These are phyloP conservation scores for Tillus elongatus DNA, from an alignment of 2,888 invertebrate genomes.

Conservation along the genomic window DNA sequence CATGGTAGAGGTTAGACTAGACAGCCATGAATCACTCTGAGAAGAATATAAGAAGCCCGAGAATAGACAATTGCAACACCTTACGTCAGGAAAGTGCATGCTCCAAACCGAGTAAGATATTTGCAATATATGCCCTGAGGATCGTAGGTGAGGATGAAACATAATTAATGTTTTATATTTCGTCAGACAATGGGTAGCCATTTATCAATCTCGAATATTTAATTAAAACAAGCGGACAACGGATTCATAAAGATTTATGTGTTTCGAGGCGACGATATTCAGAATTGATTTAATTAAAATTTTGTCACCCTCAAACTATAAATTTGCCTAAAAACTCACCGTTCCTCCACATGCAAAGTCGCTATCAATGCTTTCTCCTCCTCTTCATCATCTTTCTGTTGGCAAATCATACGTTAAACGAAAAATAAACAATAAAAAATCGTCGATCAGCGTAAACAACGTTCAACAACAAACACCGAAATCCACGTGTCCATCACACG, in stretches of 20 bases:
- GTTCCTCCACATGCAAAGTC: constrained; percentile 8
- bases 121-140: too few relatives aligned
- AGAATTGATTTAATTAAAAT: constrained; percentile 41
- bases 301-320: constrained; percentile 31
- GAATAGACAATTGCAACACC: too few relatives aligned
- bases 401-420: constrained; percentile 5
- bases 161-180: constrained; percentile 41
- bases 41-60: too few relatives aligned
- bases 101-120: too few relatives aligned
- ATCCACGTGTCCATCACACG: constrained; percentile 17
- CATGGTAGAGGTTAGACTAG: too few relatives aligned
- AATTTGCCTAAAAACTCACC: constrained; percentile 27
- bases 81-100: too few relatives aligned
- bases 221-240: constrained; percentile 45
- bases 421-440: constrained; percentile 14
- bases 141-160: constrained; percentile 34
- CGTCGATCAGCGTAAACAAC: constrained; percentile 20
- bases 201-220: constrained; percentile 45
- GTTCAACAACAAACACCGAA: constrained; percentile 12
- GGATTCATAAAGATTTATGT: constrained; percentile 44
- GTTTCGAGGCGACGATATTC: constrained; percentile 36
- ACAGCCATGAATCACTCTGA: too few relatives aligned
- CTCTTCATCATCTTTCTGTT: constrained; percentile 19
- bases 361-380: constrained; percentile 17
- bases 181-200: constrained; percentile 41